A percentile compares a stretch with the other conserved stretches of the same genome.
phyloP scores from a whole-genome alignment of 2,797 vertebrate genomes.

The Neoniphon sammara region DNA sequence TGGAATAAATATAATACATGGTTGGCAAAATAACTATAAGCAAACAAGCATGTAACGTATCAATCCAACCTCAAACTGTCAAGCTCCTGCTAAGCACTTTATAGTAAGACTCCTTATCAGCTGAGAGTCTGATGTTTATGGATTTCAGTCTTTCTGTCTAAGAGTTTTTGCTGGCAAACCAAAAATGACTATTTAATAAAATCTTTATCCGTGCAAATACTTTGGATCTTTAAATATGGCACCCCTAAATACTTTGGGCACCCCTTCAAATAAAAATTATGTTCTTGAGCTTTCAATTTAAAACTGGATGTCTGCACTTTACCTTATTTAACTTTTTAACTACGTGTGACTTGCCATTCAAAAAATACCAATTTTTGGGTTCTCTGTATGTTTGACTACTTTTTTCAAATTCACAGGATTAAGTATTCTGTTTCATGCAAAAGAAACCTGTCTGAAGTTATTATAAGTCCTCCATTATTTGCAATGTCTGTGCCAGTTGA shows the following conservation, averaged over 20 bases:
- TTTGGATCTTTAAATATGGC: neutral
- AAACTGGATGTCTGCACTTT: neutral
- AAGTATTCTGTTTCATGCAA: neutral
- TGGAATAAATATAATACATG: slow-evolving; percentile 8
- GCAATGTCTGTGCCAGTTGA: neutral
- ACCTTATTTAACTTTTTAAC: slow-evolving; percentile 5
- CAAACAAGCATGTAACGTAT: slow-evolving; percentile 46
- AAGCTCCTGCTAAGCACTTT: slow-evolving; percentile 48
- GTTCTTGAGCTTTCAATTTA: slow-evolving; percentile 27
- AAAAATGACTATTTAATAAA: slow-evolving; percentile 31
- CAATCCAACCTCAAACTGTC: slow-evolving; percentile 59
- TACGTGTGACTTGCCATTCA: neutral
- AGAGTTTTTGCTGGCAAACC: slow-evolving; percentile 32
- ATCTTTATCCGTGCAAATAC: slow-evolving; percentile 12
- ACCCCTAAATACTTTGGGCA: slow-evolving; percentile 15
- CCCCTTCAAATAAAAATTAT: slow-evolving; percentile 16
- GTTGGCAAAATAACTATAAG: slow-evolving; percentile 25
- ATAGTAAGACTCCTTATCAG: slow-evolving; percentile 39
- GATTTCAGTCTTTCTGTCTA: slow-evolving; percentile 41
- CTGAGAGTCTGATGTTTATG: slow-evolving; percentile 52
- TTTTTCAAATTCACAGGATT: neutral
- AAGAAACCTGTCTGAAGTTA: neutral
- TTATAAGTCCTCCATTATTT: slow-evolving; percentile 1
- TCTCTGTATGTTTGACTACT: neutral
- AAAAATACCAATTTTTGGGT: neutral